Percentiles rank a stretch among this genome's conserved stretches.
These are phyloP conservation scores for Ridgeia piscesae DNA, from an alignment of 1,140 invertebrate genomes.

Conservation along the genomic window DNA sequence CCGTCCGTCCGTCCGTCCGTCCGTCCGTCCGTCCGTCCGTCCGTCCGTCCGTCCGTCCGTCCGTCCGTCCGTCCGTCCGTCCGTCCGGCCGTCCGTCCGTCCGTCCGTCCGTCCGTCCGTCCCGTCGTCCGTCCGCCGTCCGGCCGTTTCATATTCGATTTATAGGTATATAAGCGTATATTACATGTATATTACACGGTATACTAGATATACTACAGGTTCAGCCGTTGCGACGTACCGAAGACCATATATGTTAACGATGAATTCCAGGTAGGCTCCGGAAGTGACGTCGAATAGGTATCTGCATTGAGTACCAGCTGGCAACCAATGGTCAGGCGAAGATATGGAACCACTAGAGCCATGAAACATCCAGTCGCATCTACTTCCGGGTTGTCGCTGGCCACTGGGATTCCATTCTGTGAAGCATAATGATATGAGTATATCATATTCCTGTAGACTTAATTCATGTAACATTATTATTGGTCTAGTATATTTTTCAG, in stretches of 20 bases:
- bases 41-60: too few relatives aligned
- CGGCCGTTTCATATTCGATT: too few relatives aligned
- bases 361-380: conserved; percentile 15
- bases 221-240: not conserved
- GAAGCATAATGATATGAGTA: not conserved
- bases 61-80: too few relatives aligned
- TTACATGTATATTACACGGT: too few relatives aligned
- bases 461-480: not conserved
- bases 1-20: too few relatives aligned
- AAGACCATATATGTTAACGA: conserved; percentile 18
- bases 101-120: too few relatives aligned
- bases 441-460: not conserved
- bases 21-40: too few relatives aligned
- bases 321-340: conserved; percentile 21
- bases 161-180: too few relatives aligned
- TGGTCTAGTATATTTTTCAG: not conserved
- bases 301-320: conserved; percentile 9
- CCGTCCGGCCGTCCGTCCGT: too few relatives aligned
- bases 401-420: conserved; percentile 10
- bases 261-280: not conserved
- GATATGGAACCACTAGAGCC: conserved; percentile 15
- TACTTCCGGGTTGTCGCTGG: not conserved
- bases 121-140: too few relatives aligned
- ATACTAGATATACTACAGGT: not conserved
- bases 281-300: conserved; percentile 5